These are phyloP conservation scores for Pollimyrus isidori DNA, from an alignment of 2,113 vertebrate species.

Conservation along the genomic window DNA sequence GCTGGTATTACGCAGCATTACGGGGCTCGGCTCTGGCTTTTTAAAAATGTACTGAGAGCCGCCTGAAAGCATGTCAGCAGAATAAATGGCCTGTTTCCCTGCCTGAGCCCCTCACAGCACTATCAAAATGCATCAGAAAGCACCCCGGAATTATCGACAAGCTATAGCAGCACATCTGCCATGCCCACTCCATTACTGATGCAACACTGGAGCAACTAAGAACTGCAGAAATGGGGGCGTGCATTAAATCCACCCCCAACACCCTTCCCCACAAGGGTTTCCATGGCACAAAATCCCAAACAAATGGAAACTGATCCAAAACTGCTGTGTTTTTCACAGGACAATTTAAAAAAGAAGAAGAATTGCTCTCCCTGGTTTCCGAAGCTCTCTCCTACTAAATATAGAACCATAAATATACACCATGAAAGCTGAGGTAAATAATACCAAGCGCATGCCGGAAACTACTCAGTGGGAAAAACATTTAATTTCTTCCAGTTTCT, in stretches of 20 bases:
- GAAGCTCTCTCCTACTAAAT: neutral
- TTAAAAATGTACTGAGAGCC: constrained; percentile 5
- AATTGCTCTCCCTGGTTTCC: neutral
- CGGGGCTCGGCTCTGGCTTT: neutral
- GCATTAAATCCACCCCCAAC: neutral
- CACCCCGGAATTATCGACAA: neutral
- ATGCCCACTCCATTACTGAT: neutral
- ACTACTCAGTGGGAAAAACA: neutral
- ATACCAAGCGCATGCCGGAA: neutral
- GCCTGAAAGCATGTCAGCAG: constrained; percentile 7
- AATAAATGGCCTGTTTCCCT: constrained; percentile 11
- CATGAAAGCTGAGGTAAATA: neutral
- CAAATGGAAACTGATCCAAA: neutral
- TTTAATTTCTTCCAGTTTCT: neutral
- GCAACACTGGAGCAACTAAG: neutral
- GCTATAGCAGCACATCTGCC: neutral
- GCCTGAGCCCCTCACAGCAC: neutral
- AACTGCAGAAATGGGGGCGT: neutral
- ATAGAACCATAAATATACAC: neutral
- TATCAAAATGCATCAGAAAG: constrained; percentile 4
- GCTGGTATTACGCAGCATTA: constrained; percentile 4
- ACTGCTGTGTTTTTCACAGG: neutral
- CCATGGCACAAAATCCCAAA: neutral
- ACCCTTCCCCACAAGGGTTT: neutral
- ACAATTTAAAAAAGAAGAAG: neutral